These are phyloP conservation scores for Kryptolebias marmoratus DNA, from an alignment of 2,113 vertebrate species.

Conservation along the genomic window DNA sequence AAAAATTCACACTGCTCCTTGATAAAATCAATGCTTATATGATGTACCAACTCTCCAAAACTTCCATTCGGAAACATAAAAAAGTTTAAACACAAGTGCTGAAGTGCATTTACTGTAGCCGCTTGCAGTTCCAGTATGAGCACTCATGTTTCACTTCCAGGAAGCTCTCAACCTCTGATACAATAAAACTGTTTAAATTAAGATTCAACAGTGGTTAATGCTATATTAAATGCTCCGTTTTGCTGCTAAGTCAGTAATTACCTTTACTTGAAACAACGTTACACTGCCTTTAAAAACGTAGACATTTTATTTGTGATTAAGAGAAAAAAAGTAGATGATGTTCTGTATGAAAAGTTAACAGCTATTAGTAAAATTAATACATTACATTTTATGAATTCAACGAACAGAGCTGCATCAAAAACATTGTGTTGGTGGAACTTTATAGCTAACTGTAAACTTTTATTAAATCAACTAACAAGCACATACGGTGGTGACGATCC, in stretches of 20 bases:
- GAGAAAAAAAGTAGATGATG: neutral
- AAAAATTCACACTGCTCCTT: slow-evolving; percentile 1
- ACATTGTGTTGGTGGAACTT: neutral
- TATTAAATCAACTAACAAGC: neutral
- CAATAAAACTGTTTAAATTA: slow-evolving; percentile 52
- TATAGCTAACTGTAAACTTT: neutral
- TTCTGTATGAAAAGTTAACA: neutral
- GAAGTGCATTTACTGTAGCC: slow-evolving; percentile 49
- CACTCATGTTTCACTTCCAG: slow-evolving; percentile 61
- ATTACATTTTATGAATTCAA: neutral
- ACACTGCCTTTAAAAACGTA: slow-evolving; percentile 8
- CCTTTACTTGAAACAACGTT: neutral
- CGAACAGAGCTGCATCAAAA: neutral
- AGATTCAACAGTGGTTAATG: slow-evolving; percentile 22
- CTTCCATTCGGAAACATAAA: slow-evolving; percentile 23
- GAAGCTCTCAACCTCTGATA: slow-evolving; percentile 62
- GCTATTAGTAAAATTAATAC: neutral
- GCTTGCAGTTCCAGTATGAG: slow-evolving; percentile 36
- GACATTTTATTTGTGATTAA: neutral
- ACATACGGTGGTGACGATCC: neutral
- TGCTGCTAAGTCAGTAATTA: slow-evolving; percentile 3
- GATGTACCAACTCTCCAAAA: slow-evolving; percentile 29
- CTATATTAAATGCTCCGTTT: slow-evolving; percentile 30
- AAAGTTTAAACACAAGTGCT: slow-evolving; percentile 31
- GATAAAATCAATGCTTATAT: slow-evolving; percentile 45